Conservation (phyloP, 2,888 invertebrate species). For the Bombylius major region DNA sequence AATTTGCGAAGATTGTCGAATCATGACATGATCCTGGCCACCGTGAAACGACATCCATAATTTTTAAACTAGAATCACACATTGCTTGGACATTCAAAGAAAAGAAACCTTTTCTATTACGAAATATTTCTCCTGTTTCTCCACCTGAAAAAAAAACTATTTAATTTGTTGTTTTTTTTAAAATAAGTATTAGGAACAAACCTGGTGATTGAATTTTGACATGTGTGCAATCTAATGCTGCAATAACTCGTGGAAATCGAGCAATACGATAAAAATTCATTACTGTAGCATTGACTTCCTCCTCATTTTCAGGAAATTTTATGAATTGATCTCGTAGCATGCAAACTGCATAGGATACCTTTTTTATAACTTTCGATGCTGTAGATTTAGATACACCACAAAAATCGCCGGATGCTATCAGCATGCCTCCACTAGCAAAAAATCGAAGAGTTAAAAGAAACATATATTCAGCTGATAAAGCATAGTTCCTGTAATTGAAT, state of each 20-base stretch:
- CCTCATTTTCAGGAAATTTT: background rate
- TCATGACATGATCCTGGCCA: slow-evolving; percentile 12
- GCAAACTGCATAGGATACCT: background rate
- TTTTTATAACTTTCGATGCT: background rate
- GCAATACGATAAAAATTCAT: background rate
- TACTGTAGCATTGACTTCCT: background rate
- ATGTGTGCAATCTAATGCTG: slow-evolving; percentile 10
- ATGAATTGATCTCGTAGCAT: background rate
- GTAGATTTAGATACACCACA: background rate
- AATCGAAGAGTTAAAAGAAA: background rate
- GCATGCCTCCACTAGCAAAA: background rate
- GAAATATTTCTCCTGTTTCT: slow-evolving; percentile 3
- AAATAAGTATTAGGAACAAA: background rate
- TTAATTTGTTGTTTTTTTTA: background rate
- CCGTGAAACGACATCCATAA: slow-evolving; percentile 4
- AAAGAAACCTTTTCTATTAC: slow-evolving; percentile 5
- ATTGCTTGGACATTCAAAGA: slow-evolving; percentile 4
- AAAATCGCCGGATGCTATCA: background rate
- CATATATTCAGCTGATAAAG: background rate
- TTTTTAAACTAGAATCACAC: slow-evolving; percentile 3
- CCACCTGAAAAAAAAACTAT: background rate
- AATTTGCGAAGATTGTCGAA: slow-evolving; percentile 9
- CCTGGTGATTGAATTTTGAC: slow-evolving; percentile 8
- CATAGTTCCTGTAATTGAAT: background rate
- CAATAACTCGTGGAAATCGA: slow-evolving; percentile 5